Conservation (phyloP, 2,888 invertebrate genomes). For the Hyalella azteca region DNA sequence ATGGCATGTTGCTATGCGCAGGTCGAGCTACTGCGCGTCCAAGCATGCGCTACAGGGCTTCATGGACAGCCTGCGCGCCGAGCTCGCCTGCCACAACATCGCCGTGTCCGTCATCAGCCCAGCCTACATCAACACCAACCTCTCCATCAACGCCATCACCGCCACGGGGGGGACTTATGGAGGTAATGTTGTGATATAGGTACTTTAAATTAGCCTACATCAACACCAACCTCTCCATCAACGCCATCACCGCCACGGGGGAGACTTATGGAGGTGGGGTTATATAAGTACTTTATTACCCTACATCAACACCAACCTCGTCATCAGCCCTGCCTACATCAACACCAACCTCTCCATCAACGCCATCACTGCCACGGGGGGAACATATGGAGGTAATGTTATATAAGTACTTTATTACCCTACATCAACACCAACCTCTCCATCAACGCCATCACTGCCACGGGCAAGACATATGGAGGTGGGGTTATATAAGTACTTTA, state of each 20-base stretch:
- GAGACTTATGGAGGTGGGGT: constrained; percentile 78
- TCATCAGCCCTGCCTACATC: constrained; percentile 91
- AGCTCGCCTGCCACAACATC: constrained; percentile 78
- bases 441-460: constrained; percentile 84
- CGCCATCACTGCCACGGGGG: constrained; percentile 83
- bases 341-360: constrained; percentile 90
- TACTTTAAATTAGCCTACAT: too few relatives aligned
- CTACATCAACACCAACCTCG: too few relatives aligned
- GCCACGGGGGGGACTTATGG: constrained; percentile 80
- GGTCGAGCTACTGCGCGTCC: constrained; percentile 87
- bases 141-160: constrained; percentile 90
- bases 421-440: constrained; percentile 92
- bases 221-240: constrained; percentile 86
- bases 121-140: constrained; percentile 85
- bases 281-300: too few relatives aligned
- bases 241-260: constrained; percentile 87
- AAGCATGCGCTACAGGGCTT: constrained; percentile 96
- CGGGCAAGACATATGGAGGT: constrained; percentile 80
- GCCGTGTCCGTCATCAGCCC: constrained; percentile 89
- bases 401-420: too few relatives aligned
- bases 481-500: too few relatives aligned
- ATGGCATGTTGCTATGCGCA: constrained; percentile 60
- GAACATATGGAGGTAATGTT: constrained; percentile 79
- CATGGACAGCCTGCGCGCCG: constrained; percentile 86
- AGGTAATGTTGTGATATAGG: constrained; percentile 66